Conservation (phyloP, 2,797 vertebrate genomes). For the Agapornis canus region DNA sequence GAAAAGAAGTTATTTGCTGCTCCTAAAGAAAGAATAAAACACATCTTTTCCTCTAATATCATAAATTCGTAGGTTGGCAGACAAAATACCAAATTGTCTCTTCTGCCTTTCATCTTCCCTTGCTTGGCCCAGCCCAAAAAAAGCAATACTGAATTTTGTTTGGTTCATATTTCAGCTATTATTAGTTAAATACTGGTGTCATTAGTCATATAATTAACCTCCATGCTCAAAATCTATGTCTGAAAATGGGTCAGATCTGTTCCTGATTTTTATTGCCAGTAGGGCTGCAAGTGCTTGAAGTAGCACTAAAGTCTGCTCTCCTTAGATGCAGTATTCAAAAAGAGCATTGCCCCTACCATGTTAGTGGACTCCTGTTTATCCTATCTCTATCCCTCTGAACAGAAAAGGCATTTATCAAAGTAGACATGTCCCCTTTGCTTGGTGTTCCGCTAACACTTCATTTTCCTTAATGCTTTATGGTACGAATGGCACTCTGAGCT, state of each 20-base stretch:
- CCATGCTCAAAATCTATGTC: not conserved
- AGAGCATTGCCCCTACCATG: not conserved
- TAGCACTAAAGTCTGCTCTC: not conserved
- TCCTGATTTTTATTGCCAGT: not conserved
- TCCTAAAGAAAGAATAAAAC: not conserved
- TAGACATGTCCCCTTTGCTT: not conserved
- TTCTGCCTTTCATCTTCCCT: not conserved
- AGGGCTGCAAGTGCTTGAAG: not conserved
- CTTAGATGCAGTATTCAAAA: not conserved
- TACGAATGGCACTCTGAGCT: not conserved
- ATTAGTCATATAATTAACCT: not conserved
- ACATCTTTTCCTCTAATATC: not conserved
- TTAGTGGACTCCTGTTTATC: not conserved
- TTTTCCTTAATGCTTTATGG: conserved; percentile 11
- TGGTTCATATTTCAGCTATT: not conserved
- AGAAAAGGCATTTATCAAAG: conserved; percentile 21
- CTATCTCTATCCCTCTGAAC: not conserved
- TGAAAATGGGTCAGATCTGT: not conserved
- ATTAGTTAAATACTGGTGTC: not conserved
- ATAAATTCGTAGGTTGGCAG: not conserved
- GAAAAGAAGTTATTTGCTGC: conserved; percentile 2
- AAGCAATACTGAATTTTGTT: not conserved
- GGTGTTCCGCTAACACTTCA: not conserved
- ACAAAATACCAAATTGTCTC: not conserved
- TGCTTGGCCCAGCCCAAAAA: not conserved